Evolutionary conservation across 1,140 invertebrate species (phyloP).

Genomic region (Hypsibius dujardini): DNA sequence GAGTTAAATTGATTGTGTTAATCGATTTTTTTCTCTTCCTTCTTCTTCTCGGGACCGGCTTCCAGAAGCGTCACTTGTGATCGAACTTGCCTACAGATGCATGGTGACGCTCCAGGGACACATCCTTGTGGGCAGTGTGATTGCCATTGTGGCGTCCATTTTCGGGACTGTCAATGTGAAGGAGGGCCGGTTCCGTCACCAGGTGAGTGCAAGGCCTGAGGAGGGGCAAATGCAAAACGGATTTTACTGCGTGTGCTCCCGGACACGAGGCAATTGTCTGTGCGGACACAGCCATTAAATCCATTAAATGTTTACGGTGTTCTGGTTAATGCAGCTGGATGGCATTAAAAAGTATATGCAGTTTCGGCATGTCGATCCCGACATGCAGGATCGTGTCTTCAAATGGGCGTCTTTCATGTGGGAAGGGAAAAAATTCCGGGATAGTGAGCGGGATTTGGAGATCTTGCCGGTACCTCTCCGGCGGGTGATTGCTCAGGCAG

Average conservation of each 20-base stretch:
- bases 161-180: not conserved
- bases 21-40: no score
- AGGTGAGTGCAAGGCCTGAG: no score
- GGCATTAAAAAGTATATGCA: slow-evolving; percentile 7
- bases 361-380: not conserved
- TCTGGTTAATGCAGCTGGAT: slow-evolving; percentile 10
- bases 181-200: not conserved
- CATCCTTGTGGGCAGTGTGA: not conserved
- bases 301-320: no score
- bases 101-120: not conserved
- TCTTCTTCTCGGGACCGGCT: no score
- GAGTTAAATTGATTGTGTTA: no score
- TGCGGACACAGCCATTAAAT: no score
- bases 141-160: slow-evolving; percentile 9
- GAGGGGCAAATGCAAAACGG: no score
- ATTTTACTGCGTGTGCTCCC: no score
- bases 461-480: slow-evolving; percentile 9
- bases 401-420: slow-evolving; percentile 15
- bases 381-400: slow-evolving; percentile 12
- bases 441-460: not conserved
- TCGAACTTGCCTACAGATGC: not conserved
- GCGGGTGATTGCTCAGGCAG: not conserved
- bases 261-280: no score
- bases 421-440: slow-evolving; percentile 6
- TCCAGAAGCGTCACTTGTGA: not conserved